Evolutionary conservation across 2,888 invertebrate species (phyloP).

Genomic region (Nemapogon koenigi): DNA sequence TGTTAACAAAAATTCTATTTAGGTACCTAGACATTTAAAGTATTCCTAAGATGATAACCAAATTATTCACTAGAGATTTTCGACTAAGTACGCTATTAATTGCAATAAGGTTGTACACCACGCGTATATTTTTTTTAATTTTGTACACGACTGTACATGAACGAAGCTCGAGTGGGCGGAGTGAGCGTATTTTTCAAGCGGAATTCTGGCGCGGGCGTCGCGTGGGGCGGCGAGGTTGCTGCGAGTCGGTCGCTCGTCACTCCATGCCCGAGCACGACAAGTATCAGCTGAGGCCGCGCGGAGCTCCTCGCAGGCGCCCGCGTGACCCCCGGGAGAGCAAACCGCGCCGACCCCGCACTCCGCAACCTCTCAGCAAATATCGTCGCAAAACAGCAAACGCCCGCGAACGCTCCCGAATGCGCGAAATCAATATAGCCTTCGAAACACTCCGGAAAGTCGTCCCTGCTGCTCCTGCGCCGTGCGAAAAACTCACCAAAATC

Average conservation of each 20-base stretch:
- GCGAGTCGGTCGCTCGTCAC: slow-evolving; percentile 24
- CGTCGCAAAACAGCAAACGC: slow-evolving; percentile 90
- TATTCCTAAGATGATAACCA: no score
- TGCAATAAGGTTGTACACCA: neutral
- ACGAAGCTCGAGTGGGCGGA: slow-evolving; percentile 52
- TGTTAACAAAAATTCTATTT: no score
- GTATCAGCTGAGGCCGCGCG: slow-evolving; percentile 59
- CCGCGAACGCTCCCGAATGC: slow-evolving; percentile 84
- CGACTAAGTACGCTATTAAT: no score
- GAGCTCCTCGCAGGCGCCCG: slow-evolving; percentile 41
- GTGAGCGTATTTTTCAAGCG: slow-evolving; percentile 51
- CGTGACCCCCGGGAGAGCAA: slow-evolving; percentile 55
- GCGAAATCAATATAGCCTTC: slow-evolving; percentile 89
- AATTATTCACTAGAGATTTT: no score
- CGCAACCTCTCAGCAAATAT: slow-evolving; percentile 85
- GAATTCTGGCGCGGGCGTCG: slow-evolving; percentile 37
- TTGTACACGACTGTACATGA: slow-evolving; percentile 40
- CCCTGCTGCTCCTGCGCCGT: slow-evolving; percentile 66
- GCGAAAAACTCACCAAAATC: slow-evolving; percentile 88
- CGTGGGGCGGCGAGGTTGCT: slow-evolving; percentile 27
- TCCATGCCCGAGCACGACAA: slow-evolving; percentile 63
- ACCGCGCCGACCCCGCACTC: slow-evolving; percentile 66
- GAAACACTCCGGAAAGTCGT: slow-evolving; percentile 80
- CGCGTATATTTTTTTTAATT: neutral
- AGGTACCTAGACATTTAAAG: no score